Conservation (phyloP, 1,140 invertebrate genomes). For the Drosophila rufa region DNA sequence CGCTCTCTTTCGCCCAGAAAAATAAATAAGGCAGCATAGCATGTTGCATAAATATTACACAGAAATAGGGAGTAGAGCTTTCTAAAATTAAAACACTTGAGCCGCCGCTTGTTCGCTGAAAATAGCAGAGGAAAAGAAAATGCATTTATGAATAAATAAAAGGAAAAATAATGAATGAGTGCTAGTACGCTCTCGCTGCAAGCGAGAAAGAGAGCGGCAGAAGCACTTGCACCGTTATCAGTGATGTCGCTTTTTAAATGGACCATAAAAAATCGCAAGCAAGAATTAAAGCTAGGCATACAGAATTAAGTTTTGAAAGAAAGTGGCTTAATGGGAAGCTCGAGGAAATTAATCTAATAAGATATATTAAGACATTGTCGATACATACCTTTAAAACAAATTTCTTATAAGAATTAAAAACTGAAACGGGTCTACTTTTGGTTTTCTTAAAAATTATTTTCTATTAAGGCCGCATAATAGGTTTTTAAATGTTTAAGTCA, state of each 20-base stretch:
- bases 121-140: slow-evolving; percentile 64
- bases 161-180: slow-evolving; percentile 59
- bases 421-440: no score
- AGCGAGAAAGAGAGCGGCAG: slow-evolving; percentile 26
- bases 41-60: slow-evolving; percentile 74
- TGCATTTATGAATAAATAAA: slow-evolving; percentile 80
- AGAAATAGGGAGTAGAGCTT: slow-evolving; percentile 59
- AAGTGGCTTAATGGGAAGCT: not conserved
- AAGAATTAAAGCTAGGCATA: not conserved
- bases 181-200: slow-evolving; percentile 21
- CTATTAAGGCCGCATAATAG: no score
- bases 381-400: no score
- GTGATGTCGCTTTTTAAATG: not conserved
- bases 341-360: not conserved
- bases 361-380: not conserved
- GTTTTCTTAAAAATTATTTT: not conserved
- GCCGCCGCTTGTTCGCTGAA: slow-evolving; percentile 51
- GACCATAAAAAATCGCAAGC: not conserved
- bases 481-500: not conserved
- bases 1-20: slow-evolving; percentile 53
- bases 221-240: slow-evolving; percentile 45
- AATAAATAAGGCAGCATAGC: slow-evolving; percentile 45
- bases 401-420: not conserved
- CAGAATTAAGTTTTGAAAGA: not conserved
- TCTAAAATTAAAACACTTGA: slow-evolving; percentile 76